Base-by-base conservation (phyloP, 1,140 invertebrate species). In the Apis laboriosa region DNA sequence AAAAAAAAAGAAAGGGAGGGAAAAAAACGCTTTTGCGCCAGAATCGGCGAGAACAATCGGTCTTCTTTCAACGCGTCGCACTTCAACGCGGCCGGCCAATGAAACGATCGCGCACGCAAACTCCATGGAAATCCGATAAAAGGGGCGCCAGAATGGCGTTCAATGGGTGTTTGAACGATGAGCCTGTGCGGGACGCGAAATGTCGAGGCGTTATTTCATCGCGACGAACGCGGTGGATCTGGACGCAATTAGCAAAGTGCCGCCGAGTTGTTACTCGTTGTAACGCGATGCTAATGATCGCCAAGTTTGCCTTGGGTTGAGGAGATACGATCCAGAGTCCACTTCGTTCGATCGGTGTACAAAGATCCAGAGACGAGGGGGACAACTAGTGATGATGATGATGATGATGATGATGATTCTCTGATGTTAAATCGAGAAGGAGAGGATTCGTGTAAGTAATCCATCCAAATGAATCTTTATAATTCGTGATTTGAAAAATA, bases 161-260 rank as follows among this genome's bases (percentile, higher is more conserved):
- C 53, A 78, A 70, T 43, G 53, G 21, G 21, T 43, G 34, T 13
- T 49, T 70, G 51, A 58, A 77, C 49, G 61, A 28, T n/a, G n/a
- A 49, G 61, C 34, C 61, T 21, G n/a, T n/a, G 19, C 51, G 28
- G 17, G 56, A 77, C 76, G 56, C 53, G 63, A n/a, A 68, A 53
- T 64, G 56, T n/a, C 21, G 53, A 24, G 53, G 51, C 53, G 28
- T 43, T 85, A 86, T 64, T 43, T 49, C 67, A 51, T 51, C 19
- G 68, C 77, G 73, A 81, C 72, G 61, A 53, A 72, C 58, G 56
- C 51, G 15, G 58, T 17, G 66, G 28, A 17, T 43, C 60, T 12
- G 73, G 70, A 82, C 73, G 75, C 66, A 90, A 90, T 90, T 90
- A 89, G 84, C 70, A 83, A 89, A 89, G 86, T 88, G 80, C 83